Base-by-base conservation (phyloP, 2,113 vertebrate genomes). In the Alaudala cheleensis region DNA sequence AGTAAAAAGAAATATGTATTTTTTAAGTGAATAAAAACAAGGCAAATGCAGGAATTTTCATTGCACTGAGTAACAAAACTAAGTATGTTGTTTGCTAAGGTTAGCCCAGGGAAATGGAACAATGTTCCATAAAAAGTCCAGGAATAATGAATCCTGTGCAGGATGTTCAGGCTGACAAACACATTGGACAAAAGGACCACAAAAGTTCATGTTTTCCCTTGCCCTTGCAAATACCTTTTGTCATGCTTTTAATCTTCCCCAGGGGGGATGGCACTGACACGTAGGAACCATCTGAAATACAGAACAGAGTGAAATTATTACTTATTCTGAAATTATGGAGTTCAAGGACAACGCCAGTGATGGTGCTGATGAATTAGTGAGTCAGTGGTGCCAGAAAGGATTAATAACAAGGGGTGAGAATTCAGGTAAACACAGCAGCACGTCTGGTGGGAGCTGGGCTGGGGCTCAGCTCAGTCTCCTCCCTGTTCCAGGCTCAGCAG, bases 211-310 rank as follows among this genome's bases (percentile, higher is more conserved):
- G 3, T 40, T 86, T 56, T 17, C 73, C 64, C 15, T 44, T 49
- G 28, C 26, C 29, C 80, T 57, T 81, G 70, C 61, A 94, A 69
- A 49, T 99, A 99, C 99, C 99, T 99, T 99, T 99, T 24, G 99
- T 99, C 99, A 99, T 99, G 98, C 98, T 99, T 97, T 99, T 99
- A 93, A 99, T 99, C 97, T 99, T 99, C 73, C 99, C 99, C 51
- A 99, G 97, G 77, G 99, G 99, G 62, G 99, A 99, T 3, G 99
- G 99, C 61, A 99, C 98, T 70, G 99, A 99, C 80, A 99, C 99
- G 2, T 99, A 99, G 83, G 99, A 99, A 9, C 99, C 99, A 82
- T 99, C 99, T 99, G 97, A 92, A 98, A 98, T 49, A 37, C 96
- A 98, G 90, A 81, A 70, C 34, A 92, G 62, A 89, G 58, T 6